Percentiles rank a stretch among this genome's conserved stretches.
phyloP scores from a whole-genome alignment of 1,140 invertebrate genomes.

The Diorhabda elongata region DNA sequence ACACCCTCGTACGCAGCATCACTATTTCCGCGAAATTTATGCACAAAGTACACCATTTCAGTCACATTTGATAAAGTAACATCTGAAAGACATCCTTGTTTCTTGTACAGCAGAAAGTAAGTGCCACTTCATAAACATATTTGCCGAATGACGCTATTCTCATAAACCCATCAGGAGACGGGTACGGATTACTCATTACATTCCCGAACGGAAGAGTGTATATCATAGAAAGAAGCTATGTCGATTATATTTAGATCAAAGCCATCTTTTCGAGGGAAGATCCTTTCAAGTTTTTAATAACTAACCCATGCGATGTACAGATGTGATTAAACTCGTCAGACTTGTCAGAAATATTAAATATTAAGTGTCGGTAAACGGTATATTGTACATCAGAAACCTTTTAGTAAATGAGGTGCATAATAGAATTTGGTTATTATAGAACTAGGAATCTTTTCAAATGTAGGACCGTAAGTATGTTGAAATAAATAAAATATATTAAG shows the following conservation, averaged over 20 bases:
- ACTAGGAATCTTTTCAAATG: background rate
- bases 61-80: background rate
- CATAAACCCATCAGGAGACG: background rate
- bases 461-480: background rate
- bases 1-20: no score
- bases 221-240: background rate
- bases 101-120: background rate
- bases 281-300: slow-evolving; percentile 18
- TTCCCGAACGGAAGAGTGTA: background rate
- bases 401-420: slow-evolving; percentile 2
- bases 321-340: background rate
- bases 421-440: background rate
- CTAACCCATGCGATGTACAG: background rate
- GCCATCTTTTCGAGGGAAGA: background rate
- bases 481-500: no score
- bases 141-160: background rate
- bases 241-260: slow-evolving; percentile 20
- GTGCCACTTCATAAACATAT: background rate
- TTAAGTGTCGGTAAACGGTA: slow-evolving; percentile 9
- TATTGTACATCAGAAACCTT: background rate
- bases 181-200: background rate
- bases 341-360: slow-evolving; percentile 6
- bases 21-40: no score
- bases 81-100: background rate
- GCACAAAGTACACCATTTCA: no score